phyloP scores from a whole-genome alignment of 2,797 vertebrate genomes.

The Lagocephalus sceleratus region DNA sequence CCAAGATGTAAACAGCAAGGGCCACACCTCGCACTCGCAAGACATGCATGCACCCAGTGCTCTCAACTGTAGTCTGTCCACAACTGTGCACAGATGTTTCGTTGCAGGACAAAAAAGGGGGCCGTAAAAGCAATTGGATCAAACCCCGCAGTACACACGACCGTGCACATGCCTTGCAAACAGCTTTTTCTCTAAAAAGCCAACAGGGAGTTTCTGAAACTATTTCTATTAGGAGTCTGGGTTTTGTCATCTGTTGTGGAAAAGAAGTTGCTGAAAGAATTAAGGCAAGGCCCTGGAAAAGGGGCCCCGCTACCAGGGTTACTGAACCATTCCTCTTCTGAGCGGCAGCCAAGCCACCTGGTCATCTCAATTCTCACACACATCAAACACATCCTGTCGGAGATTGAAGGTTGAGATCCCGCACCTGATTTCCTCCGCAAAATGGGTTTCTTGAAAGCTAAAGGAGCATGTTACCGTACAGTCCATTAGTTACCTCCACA shows the following conservation, averaged over 20 bases:
- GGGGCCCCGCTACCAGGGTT: slow-evolving; percentile 59
- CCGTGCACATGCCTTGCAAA: slow-evolving; percentile 64
- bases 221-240: slow-evolving; percentile 72
- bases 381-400: slow-evolving; percentile 37
- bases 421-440: slow-evolving; percentile 38
- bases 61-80: slow-evolving; percentile 53
- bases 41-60: slow-evolving; percentile 51
- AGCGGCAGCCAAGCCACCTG: slow-evolving; percentile 28
- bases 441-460: no score
- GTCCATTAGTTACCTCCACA: no score
- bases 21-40: slow-evolving; percentile 59
- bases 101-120: slow-evolving; percentile 64
- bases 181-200: slow-evolving; percentile 59
- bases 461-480: no score
- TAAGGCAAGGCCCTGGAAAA: slow-evolving; percentile 48
- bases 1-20: slow-evolving; percentile 62
- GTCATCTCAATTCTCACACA: slow-evolving; percentile 35
- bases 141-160: slow-evolving; percentile 66
- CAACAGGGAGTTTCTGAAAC: slow-evolving; percentile 66
- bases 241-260: slow-evolving; percentile 67
- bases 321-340: slow-evolving; percentile 33
- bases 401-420: slow-evolving; percentile 30
- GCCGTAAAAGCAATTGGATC: slow-evolving; percentile 65
- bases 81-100: slow-evolving; percentile 71
- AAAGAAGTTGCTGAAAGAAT: slow-evolving; percentile 71